A percentile compares a stretch with the other conserved stretches of the same genome.
Conservation (phyloP, 30 jellyfish, hydroid and myxozoan species). For the Pelagia noctiluca region DNA sequence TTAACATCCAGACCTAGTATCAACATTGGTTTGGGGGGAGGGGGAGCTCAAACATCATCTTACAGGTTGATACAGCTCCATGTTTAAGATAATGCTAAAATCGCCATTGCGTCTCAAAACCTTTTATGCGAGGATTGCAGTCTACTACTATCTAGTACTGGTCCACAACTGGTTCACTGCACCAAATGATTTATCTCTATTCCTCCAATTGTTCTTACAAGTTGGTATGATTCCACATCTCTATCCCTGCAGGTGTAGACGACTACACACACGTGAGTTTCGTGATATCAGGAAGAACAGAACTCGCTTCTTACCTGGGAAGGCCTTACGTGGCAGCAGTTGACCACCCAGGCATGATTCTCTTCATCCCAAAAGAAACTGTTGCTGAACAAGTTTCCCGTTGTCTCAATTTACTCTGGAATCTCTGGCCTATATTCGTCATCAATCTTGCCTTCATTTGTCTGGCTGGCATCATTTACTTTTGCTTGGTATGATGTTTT, state of each 20-base stretch:
- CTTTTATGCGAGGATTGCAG: too few relatives aligned
- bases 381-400: constrained; percentile 34
- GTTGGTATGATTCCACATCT: background rate
- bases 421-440: constrained; percentile 68
- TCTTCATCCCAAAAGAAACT: constrained; percentile 39
- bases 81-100: too few relatives aligned
- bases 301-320: constrained; percentile 33
- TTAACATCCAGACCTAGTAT: too few relatives aligned
- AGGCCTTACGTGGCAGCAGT: constrained; percentile 55
- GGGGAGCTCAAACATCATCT: too few relatives aligned
- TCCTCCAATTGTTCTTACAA: background rate
- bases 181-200: background rate
- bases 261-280: constrained; percentile 58
- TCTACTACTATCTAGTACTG: too few relatives aligned
- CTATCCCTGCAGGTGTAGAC: constrained; percentile 42
- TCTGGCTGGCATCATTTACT: constrained; percentile 63
- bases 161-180: too few relatives aligned
- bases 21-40: too few relatives aligned
- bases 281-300: constrained; percentile 55
- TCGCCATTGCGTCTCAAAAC: too few relatives aligned
- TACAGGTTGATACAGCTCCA: too few relatives aligned
- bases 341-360: constrained; percentile 77
- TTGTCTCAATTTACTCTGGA: constrained; percentile 12
- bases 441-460: constrained; percentile 37
- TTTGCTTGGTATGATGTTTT: constrained; percentile 45